Evolutionary conservation across 2,113 vertebrate genomes (phyloP).

Genomic region (Rana temporaria): DNA sequence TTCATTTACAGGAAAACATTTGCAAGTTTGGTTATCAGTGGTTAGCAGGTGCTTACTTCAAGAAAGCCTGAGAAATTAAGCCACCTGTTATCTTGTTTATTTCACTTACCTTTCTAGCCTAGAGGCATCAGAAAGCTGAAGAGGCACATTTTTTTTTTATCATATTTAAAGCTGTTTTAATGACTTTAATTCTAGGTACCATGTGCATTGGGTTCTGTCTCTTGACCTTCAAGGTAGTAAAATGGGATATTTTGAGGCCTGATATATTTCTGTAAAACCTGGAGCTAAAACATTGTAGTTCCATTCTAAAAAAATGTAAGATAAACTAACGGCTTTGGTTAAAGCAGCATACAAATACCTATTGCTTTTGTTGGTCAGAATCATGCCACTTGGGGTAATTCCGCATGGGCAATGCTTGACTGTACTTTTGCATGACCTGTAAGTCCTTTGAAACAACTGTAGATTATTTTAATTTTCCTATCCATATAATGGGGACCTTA

Average conservation of each 20-base stretch:
- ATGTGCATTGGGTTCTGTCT: not conserved
- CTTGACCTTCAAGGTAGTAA: constrained; percentile 12
- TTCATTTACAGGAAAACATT: constrained; percentile 18
- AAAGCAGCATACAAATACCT: too few species aligned
- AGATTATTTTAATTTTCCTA: too few species aligned
- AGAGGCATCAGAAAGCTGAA: constrained; percentile 13
- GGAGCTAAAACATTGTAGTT: not conserved
- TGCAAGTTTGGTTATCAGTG: constrained; percentile 33
- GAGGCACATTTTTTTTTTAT: not conserved
- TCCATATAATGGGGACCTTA: too few species aligned
- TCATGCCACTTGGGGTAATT: too few species aligned
- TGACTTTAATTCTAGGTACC: constrained; percentile 17
- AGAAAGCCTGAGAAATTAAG: constrained; percentile 24
- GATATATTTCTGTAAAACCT: not conserved
- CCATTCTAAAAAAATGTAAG: too few species aligned
- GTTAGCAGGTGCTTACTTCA: constrained; percentile 33
- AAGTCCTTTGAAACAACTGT: too few species aligned
- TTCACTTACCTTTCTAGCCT: constrained; percentile 22
- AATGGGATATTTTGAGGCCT: not conserved
- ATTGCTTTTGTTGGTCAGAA: too few species aligned
- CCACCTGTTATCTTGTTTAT: constrained; percentile 33
- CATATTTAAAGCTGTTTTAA: not conserved
- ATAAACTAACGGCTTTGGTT: too few species aligned
- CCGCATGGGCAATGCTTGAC: too few species aligned
- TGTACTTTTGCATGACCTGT: too few species aligned